Base-by-base conservation (phyloP, 2,888 invertebrate genomes). In the Drosophila limbata region DNA sequence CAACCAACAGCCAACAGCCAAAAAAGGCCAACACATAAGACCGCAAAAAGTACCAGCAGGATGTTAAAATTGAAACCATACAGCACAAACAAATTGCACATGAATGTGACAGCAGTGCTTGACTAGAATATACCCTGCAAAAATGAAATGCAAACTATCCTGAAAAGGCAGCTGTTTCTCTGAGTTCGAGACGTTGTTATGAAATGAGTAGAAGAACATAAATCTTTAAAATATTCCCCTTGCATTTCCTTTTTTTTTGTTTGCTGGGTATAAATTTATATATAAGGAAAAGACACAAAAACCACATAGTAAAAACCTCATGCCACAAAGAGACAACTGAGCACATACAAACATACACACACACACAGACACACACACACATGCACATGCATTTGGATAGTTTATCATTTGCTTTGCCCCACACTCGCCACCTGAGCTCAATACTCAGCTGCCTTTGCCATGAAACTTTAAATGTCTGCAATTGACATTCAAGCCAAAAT, bases 381-480 rank as follows among this genome's bases (percentile, higher is more conserved):
- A 59, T 56, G 57, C 62, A 62, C 59, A 69, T 77, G 70, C 71
- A 77, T 61, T 68, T 59, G 69, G 73, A 83, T 71, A 83, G 80
- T 73, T 84, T 87, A 73, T 73, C 85, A 81, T 77, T 72, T 72
- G 68, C 60, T 65, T 77, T 25, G 25, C 25, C 62, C 65, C 65
- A 57, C 51, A 40, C 61, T 50, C 39, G 39, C 45, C 17, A 35
- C 25, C 35, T 48, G 52, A 31, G n/a, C 53, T 4, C 61, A 42
- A 42, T 9, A 15, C 40, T 48, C 45, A 40, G 59, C 52, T 52
- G 65, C 57, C 45, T 59, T 50, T 53, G 39, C 60, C 66, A 82
- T 76, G 67, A 76, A 85, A 82, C 89, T 84, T 85, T 75, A 80
- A 86, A 87, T 83, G 88, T 78, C 83, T 86, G 85, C 85, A 86